A percentile compares a stretch with the other conserved stretches of the same genome.
Evolutionary conservation across 2,797 vertebrate species (phyloP).

Genomic region (Corythornis leucogaster): DNA sequence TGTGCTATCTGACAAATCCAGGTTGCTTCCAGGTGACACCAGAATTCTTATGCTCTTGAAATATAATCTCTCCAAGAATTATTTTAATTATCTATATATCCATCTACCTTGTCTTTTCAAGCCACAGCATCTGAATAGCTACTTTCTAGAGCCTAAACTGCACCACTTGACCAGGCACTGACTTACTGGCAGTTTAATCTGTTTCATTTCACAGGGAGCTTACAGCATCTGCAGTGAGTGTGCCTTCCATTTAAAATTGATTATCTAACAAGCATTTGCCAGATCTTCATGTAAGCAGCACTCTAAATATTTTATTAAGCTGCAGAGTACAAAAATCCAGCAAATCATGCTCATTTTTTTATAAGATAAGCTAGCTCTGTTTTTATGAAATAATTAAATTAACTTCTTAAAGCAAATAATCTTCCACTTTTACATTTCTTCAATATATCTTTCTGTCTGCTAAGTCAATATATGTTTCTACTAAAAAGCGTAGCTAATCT

Average conservation of each 20-base stretch:
- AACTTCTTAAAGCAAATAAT: not conserved
- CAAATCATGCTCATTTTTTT: not conserved
- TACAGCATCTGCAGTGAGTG: not conserved
- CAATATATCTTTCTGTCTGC: not conserved
- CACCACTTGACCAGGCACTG: not conserved
- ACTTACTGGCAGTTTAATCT: not conserved
- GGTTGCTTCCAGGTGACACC: not conserved
- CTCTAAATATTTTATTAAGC: constrained; percentile 42
- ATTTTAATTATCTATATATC: constrained; percentile 24
- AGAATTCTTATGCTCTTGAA: constrained; percentile 16
- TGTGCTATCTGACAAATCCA: constrained; percentile 28
- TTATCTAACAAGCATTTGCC: constrained; percentile 1
- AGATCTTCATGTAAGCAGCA: not conserved
- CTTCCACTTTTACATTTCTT: not conserved
- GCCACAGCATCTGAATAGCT: not conserved
- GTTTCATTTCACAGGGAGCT: not conserved
- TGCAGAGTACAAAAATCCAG: not conserved
- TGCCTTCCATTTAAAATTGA: constrained; percentile 27
- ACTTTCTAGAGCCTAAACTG: constrained; percentile 6
- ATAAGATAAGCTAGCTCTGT: constrained; percentile 8
- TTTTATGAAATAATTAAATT: constrained; percentile 7
- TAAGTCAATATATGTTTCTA: not conserved
- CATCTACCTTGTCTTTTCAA: not conserved
- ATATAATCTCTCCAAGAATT: not conserved
- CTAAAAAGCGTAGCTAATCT: not conserved